Percentiles rank a stretch among this genome's conserved stretches.
phyloP scores from a whole-genome alignment of 2,888 invertebrate species.

The Balanococcus diminutus region DNA sequence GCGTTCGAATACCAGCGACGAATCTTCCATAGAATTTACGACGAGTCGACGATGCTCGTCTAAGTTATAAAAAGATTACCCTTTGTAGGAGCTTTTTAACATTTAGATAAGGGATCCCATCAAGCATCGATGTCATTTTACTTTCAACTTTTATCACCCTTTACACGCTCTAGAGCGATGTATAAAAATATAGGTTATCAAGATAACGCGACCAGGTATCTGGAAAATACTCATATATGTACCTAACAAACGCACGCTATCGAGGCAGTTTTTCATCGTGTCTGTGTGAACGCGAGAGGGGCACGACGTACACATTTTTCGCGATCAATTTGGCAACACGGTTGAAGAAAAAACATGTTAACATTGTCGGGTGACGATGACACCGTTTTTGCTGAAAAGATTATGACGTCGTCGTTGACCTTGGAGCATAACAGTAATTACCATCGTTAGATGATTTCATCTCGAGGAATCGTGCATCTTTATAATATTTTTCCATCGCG shows the following conservation, averaged over 20 bases:
- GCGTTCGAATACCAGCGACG: not conserved
- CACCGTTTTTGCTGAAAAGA: constrained; percentile 38
- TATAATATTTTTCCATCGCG: not conserved
- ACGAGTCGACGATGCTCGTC: not conserved
- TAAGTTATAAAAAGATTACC: not conserved
- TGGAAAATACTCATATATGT: not conserved
- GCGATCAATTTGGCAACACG: constrained; percentile 6
- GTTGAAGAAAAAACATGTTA: constrained; percentile 4
- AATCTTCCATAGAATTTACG: not conserved
- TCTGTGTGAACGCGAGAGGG: not conserved
- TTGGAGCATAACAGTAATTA: constrained; percentile 47
- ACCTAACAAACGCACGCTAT: not conserved
- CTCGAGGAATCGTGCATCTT: not conserved
- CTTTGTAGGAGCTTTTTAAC: not conserved
- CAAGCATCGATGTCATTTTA: not conserved
- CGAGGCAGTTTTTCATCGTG: not conserved
- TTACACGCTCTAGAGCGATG: not conserved
- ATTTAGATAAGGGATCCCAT: not conserved
- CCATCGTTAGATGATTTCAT: constrained; percentile 19
- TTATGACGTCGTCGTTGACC: constrained; percentile 35
- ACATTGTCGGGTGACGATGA: constrained; percentile 48
- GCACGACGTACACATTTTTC: not conserved
- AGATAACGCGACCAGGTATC: not conserved
- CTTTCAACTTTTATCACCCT: not conserved
- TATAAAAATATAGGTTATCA: not conserved